Base-by-base conservation (phyloP, 2,888 invertebrate species). In the Hydraecia micacea region DNA sequence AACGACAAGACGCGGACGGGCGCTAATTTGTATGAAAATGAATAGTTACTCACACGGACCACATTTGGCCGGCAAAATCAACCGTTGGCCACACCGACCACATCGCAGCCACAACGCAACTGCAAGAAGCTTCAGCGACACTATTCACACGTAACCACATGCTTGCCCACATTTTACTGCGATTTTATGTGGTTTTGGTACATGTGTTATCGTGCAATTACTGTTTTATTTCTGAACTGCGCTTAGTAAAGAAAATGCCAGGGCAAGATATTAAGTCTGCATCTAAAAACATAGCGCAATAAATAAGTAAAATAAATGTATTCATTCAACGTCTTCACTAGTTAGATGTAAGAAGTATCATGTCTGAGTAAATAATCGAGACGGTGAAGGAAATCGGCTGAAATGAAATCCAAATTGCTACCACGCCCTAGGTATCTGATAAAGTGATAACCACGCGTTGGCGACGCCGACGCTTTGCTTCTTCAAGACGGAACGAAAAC, bases 341-440 rank as follows among this genome's bases (percentile, higher is more conserved):
- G n/a, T 21, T 11, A 49, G 18, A 39, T 7, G 15, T 36, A 36
- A 36, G 36, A 13, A 58, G 46, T 65, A 25, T 46, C 42, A 18
- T 76, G 7, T 25, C 46, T 9, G 46, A 55, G 46, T 49, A 58
- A 81, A 70, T 58, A 46, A 18, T 65, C 2, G 55, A 80, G 63
- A 39, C 28, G 15, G 46, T 52, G 13, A 32, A 65, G 32, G 49
- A 82, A 60, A 75, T 76, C 42, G 15, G n/a, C n/a, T 60, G 42
- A 52, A 66, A 66, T 79, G 5, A 75, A 82, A 75, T 75, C 15
- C 49, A 52, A 67, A 82, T 79, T 82, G 66, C 66, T 15, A 60
- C 58, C 15, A 62, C 52, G 55, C 55, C 46, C 28, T 28, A 49
- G 25, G 4, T 28, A 28, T 46, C 1, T 55, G 15, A 42, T 52